A percentile compares a stretch with the other conserved stretches of the same genome.
Evolutionary conservation across 2,797 vertebrate genomes (phyloP).

Genomic region (Otus scops): DNA sequence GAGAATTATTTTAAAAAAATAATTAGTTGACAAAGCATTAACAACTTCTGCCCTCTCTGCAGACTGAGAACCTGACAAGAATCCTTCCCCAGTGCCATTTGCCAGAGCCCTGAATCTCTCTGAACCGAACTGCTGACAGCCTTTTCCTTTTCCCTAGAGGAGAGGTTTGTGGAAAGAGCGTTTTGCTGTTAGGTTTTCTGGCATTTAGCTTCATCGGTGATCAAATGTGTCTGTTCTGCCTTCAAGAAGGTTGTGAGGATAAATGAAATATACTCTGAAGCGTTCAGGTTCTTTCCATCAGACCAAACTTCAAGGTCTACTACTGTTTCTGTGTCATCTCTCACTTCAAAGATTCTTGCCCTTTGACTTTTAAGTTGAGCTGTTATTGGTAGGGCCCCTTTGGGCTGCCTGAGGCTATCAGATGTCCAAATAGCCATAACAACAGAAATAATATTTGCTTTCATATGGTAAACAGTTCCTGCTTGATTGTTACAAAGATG

Average conservation of each 20-base stretch:
- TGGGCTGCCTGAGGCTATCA: constrained; percentile 9
- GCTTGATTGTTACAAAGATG: not conserved
- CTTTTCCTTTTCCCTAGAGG: not conserved
- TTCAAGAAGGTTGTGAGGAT: not conserved
- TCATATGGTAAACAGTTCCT: constrained; percentile 7
- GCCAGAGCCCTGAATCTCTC: not conserved
- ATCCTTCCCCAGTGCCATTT: not conserved
- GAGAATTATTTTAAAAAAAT: not conserved
- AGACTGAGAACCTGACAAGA: not conserved
- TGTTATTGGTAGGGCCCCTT: not conserved
- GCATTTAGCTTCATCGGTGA: not conserved
- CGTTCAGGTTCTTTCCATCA: not conserved
- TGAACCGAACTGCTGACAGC: not conserved
- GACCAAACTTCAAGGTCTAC: not conserved
- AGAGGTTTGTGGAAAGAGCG: accelerated
- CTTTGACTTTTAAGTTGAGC: constrained; percentile 40
- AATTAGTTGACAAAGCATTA: not conserved
- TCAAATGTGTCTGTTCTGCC: not conserved
- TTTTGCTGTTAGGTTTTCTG: not conserved
- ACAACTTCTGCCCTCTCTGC: not conserved
- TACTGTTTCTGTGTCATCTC: constrained; percentile 14
- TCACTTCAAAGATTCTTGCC: constrained; percentile 35
- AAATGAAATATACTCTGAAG: not conserved
- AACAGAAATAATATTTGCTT: constrained; percentile 51
- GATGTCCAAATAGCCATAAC: constrained; percentile 15